These are phyloP conservation scores for Habroteleia sp. DNA, from an alignment of 2,888 invertebrate species.

Conservation along the genomic window DNA sequence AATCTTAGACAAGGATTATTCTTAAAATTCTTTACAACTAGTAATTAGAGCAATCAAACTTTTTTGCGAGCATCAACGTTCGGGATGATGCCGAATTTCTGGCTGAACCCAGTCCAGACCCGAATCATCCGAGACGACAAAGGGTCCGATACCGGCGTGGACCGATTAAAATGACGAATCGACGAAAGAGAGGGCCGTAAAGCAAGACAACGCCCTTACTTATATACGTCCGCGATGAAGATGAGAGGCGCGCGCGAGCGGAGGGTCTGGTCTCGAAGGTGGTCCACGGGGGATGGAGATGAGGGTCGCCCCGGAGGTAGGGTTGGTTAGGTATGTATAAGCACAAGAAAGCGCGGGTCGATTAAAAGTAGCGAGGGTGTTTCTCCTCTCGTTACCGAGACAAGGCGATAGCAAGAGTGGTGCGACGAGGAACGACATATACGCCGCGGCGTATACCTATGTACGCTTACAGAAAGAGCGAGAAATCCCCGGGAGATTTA, in stretches of 20 bases:
- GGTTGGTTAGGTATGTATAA: slow-evolving; percentile 79
- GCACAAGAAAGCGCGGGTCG: slow-evolving; percentile 81
- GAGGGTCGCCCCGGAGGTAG: slow-evolving; percentile 68
- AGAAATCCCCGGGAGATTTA: slow-evolving; percentile 66
- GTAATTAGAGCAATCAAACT: no score
- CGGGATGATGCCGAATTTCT: no score
- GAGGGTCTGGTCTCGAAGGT: slow-evolving; percentile 66
- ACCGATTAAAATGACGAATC: slow-evolving; percentile 56
- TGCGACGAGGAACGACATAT: slow-evolving; percentile 64
- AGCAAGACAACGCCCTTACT: slow-evolving; percentile 81
- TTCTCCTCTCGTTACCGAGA: slow-evolving; percentile 81
- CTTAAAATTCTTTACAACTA: no score
- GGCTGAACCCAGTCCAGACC: not conserved
- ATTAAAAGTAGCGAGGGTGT: slow-evolving; percentile 82
- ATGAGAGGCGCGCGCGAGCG: slow-evolving; percentile 60
- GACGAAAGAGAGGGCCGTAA: slow-evolving; percentile 63
- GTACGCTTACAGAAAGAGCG: slow-evolving; percentile 68
- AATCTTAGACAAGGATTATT: no score
- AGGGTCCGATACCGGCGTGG: slow-evolving; percentile 13
- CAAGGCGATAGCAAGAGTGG: slow-evolving; percentile 68
- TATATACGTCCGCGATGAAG: slow-evolving; percentile 72
- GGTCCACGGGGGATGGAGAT: slow-evolving; percentile 67
- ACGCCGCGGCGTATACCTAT: slow-evolving; percentile 62
- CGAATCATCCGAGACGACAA: slow-evolving; percentile 14
- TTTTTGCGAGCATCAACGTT: no score